Conservation (phyloP, 2,888 invertebrate species). For the Argynnis bischoffii region DNA sequence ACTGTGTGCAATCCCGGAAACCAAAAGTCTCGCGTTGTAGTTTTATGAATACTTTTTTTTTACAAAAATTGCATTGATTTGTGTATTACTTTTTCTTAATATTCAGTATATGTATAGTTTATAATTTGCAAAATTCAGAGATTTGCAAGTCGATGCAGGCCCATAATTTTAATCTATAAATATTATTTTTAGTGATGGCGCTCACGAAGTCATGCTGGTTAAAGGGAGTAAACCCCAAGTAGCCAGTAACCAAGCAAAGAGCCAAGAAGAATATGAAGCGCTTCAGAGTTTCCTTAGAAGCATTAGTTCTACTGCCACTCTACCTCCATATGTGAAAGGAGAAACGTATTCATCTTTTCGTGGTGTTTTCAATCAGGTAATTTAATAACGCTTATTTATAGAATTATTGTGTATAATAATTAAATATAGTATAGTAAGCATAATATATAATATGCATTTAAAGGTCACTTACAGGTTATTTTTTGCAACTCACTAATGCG, state of each 20-base stretch:
- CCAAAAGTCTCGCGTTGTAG: no score
- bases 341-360: slow-evolving; percentile 72
- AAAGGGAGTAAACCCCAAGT: slow-evolving; percentile 57
- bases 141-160: neutral
- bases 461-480: no score
- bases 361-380: slow-evolving; percentile 77
- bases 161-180: neutral
- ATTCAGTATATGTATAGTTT: neutral
- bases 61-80: no score
- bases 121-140: neutral
- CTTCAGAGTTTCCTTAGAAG: slow-evolving; percentile 76
- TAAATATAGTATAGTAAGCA: neutral
- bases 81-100: no score
- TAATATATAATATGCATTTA: neutral
- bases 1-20: no score
- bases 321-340: slow-evolving; percentile 76
- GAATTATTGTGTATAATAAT: neutral
- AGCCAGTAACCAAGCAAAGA: slow-evolving; percentile 57
- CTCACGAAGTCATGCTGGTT: slow-evolving; percentile 73
- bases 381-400: neutral
- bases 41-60: no score
- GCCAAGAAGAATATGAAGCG: slow-evolving; percentile 74
- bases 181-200: slow-evolving; percentile 54
- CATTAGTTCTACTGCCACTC: slow-evolving; percentile 77
- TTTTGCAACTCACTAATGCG: no score